phyloP scores from a whole-genome alignment of 2,797 vertebrate genomes.

The Miichthys miiuy region DNA sequence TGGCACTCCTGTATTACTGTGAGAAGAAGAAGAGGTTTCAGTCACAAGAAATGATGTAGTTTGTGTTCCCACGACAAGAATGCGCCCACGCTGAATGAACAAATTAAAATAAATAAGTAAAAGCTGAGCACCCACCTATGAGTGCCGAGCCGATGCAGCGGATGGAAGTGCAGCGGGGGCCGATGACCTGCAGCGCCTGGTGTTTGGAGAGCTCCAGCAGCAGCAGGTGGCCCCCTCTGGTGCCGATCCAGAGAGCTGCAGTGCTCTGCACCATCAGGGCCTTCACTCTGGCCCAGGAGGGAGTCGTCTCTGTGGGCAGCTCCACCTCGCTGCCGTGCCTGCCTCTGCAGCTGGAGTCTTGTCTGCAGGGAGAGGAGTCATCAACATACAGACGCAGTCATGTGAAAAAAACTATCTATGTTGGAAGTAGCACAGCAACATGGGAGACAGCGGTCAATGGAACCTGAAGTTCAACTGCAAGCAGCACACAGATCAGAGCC shows the following conservation, averaged over 20 bases:
- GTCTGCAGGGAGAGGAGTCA: constrained; percentile 66
- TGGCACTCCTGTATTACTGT: neutral
- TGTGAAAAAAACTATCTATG: neutral
- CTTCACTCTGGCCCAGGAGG: constrained; percentile 90
- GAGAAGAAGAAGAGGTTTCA: neutral
- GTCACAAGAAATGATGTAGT: neutral
- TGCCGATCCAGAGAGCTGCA: constrained; percentile 93
- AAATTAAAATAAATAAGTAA: too few relatives aligned
- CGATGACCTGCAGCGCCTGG: constrained; percentile 86
- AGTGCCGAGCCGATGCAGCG: constrained; percentile 87
- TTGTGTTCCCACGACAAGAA: neutral
- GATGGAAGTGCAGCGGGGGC: constrained; percentile 86
- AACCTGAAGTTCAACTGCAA: neutral
- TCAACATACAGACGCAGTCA: neutral
- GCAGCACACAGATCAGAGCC: too few relatives aligned
- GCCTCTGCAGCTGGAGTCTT: constrained; percentile 72
- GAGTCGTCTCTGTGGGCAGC: constrained; percentile 48
- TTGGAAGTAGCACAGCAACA: neutral
- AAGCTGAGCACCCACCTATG: constrained; percentile 80
- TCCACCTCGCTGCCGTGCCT: constrained; percentile 69
- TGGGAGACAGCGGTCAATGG: neutral
- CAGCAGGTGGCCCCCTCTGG: constrained; percentile 91
- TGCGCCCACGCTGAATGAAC: neutral
- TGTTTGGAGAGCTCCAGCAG: constrained; percentile 91
- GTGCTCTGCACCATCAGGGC: constrained; percentile 91